Evolutionary conservation across 2,113 vertebrate species (phyloP), one percentile per base, ranked within the genome.

Genomic region (Psettodes erumei): DNA sequence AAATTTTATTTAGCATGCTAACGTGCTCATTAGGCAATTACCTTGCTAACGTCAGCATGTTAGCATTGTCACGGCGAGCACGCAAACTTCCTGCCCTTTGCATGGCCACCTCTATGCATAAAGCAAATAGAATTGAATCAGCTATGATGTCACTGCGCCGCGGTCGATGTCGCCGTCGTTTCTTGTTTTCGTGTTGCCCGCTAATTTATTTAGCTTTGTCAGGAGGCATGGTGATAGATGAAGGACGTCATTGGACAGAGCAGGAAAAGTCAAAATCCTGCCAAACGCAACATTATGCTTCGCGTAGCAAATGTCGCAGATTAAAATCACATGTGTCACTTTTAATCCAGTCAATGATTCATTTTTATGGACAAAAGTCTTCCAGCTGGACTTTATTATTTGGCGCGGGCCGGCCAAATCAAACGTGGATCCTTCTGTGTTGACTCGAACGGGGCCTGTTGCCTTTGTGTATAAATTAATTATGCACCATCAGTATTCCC

Each of bases 381-480:
- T 42, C 30, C 54, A 63, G 73, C 35, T 54, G 68, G 66, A 63
- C 50, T 18, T 54, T 2, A 23, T 64, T 15, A 37, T 60, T 32
- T 25, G 18, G 25, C 0, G 8, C 25, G 25, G 10, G 19, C 1
- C 19, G 19, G 51, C 66, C 76, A 75, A 78, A 62, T 80, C 53
- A 56, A 82, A 86, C 28, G 35, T 61, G 38, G 25, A 54, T 81
- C 58, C 51, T 28, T 74, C 68, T 77, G 77, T 71, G 61, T 38
- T 67, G 69, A 67, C 66, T 75, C 42, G 66, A 69, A 79, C 71
- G 30, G 21, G 65, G 63, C 55, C 66, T 54, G 62, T 73, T 51
- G 54, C 63, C 58, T 74, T 58, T 75, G 75, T 82, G 65, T 61
- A 6, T 72, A 42, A 86, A 84, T 86, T 67, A 82, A 84, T 86